phyloP scores from a whole-genome alignment of 2,888 invertebrate species.

The Lacanobia oleracea region DNA sequence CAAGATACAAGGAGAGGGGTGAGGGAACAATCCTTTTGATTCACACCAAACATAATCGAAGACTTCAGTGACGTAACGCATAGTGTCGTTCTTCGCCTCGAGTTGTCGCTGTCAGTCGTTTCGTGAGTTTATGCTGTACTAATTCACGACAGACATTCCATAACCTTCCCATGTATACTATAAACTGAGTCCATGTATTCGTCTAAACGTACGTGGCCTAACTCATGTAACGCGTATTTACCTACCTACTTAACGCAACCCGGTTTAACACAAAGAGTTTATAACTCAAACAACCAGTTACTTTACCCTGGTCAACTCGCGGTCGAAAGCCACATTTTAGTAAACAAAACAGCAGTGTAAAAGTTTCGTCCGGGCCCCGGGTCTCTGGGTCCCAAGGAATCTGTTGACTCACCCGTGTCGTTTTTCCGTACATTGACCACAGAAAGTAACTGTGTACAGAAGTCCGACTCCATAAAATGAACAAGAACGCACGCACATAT shows the following conservation, averaged over 20 bases:
- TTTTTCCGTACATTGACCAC: conserved; percentile 3
- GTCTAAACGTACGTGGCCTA: background rate
- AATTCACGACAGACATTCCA: too few species aligned
- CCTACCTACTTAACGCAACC: background rate
- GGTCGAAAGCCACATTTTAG: conserved; percentile 1
- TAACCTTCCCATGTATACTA: background rate
- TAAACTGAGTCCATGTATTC: background rate
- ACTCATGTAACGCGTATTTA: background rate
- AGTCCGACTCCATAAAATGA: background rate
- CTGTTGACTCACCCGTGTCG: conserved; percentile 31
- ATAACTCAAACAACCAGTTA: conserved; percentile 25
- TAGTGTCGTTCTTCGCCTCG: too few species aligned
- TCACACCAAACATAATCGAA: too few species aligned
- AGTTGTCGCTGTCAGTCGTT: too few species aligned
- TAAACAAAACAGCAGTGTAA: conserved; percentile 31
- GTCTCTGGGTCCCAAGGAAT: conserved; percentile 6
- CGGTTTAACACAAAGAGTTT: conserved; percentile 24
- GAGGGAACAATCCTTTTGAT: too few species aligned
- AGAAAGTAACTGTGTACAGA: background rate
- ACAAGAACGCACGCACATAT: background rate
- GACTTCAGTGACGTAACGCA: too few species aligned
- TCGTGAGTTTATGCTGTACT: too few species aligned
- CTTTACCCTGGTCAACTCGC: background rate
- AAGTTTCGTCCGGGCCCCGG: conserved; percentile 14
- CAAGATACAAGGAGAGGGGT: too few species aligned